Evolutionary conservation across 2,888 invertebrate genomes (phyloP).

Genomic region (Cremastobaeus sp.): DNA sequence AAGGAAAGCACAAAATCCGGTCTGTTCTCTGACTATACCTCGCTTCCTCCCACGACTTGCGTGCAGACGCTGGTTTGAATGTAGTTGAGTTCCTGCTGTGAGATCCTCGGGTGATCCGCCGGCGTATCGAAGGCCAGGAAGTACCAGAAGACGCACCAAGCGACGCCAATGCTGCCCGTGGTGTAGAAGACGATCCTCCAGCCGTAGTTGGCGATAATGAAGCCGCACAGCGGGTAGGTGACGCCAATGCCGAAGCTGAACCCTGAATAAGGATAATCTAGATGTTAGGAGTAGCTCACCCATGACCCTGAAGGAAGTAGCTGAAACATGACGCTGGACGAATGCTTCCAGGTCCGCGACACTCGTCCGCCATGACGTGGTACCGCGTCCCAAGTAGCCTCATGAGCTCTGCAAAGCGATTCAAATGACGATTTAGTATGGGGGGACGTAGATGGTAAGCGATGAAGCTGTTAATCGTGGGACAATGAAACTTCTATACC

Average conservation of each 20-base stretch:
- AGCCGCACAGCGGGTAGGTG: slow-evolving; percentile 85
- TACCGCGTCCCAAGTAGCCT: slow-evolving; percentile 53
- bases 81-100: slow-evolving; percentile 82
- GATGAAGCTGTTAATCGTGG: slow-evolving; percentile 70
- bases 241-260: slow-evolving; percentile 87
- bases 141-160: slow-evolving; percentile 86
- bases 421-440: slow-evolving; percentile 76
- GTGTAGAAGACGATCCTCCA: slow-evolving; percentile 86
- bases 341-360: slow-evolving; percentile 61
- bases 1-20: too few species aligned
- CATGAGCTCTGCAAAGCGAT: slow-evolving; percentile 76
- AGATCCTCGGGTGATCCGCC: slow-evolving; percentile 84
- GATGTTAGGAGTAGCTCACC: slow-evolving; percentile 77
- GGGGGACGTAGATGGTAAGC: slow-evolving; percentile 65
- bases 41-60: slow-evolving; percentile 79
- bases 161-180: slow-evolving; percentile 82
- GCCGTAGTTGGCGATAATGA: slow-evolving; percentile 84
- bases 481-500: slow-evolving; percentile 76
- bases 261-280: slow-evolving; percentile 79
- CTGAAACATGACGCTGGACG: slow-evolving; percentile 76
- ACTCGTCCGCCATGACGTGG: slow-evolving; percentile 51
- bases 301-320: slow-evolving; percentile 72
- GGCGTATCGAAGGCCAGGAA: slow-evolving; percentile 84
- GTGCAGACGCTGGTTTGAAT: slow-evolving; percentile 82
- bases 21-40: too few species aligned